Conservation (phyloP, 2,888 invertebrate species). For the Phyto melanocephala region DNA sequence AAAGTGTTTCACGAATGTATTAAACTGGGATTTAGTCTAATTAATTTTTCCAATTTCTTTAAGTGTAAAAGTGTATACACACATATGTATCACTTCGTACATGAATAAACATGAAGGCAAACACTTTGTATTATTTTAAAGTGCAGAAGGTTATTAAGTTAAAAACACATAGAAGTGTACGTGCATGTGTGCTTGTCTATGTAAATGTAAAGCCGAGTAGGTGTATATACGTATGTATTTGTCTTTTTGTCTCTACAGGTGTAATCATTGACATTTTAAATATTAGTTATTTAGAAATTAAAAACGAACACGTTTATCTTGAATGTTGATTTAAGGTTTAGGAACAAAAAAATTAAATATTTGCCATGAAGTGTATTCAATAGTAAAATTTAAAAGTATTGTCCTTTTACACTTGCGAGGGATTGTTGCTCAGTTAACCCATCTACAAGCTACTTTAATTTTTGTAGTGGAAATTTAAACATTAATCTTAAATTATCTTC, state of each 20-base stretch:
- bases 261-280: conserved; percentile 20
- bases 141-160: conserved; percentile 49
- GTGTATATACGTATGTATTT: background rate
- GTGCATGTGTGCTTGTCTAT: background rate
- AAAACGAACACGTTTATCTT: background rate
- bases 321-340: conserved; percentile 21
- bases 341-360: background rate
- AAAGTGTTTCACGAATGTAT: too few relatives aligned
- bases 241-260: background rate
- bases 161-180: background rate
- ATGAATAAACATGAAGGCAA: conserved; percentile 43
- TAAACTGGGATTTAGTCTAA: too few relatives aligned
- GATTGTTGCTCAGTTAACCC: too few relatives aligned
- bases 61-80: background rate
- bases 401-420: too few relatives aligned
- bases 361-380: too few relatives aligned
- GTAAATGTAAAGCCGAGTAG: background rate
- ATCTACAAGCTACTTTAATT: too few relatives aligned
- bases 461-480: too few relatives aligned
- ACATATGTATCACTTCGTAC: background rate
- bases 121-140: conserved; percentile 38
- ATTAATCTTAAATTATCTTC: too few relatives aligned
- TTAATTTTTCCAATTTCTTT: background rate
- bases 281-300: conserved; percentile 43
- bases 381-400: too few relatives aligned